Evolutionary conservation across 1,140 invertebrate genomes (phyloP).

Genomic region (Drosophila ananassae): DNA sequence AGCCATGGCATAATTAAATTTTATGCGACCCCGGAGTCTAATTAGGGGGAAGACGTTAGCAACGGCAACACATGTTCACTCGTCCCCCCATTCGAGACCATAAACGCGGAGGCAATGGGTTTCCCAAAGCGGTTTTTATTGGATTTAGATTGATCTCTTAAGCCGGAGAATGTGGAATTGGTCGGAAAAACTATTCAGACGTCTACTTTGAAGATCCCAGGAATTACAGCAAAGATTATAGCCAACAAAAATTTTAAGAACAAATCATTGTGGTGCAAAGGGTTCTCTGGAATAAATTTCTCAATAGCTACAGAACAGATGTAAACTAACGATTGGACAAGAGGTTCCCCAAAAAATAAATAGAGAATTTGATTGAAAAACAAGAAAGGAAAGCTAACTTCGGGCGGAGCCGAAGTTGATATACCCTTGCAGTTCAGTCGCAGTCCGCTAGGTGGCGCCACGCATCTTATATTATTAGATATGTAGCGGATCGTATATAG

Average conservation of each 20-base stretch:
- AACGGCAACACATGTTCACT: conserved; percentile 49
- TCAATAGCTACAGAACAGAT: too few relatives aligned
- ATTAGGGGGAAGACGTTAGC: conserved; percentile 49
- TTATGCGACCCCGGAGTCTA: conserved; percentile 69
- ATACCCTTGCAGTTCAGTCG: too few relatives aligned
- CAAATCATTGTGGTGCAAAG: background rate
- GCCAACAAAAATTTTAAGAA: conserved; percentile 10
- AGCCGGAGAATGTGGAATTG: conserved; percentile 46
- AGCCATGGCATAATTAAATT: conserved; percentile 61
- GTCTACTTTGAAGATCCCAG: conserved; percentile 6
- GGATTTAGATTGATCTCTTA: conserved; percentile 79
- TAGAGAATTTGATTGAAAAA: too few relatives aligned
- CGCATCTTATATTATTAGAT: too few relatives aligned
- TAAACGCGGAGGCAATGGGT: conserved; percentile 50
- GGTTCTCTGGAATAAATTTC: too few relatives aligned
- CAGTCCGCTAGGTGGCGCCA: too few relatives aligned
- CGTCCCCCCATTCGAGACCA: conserved; percentile 33
- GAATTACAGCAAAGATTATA: conserved; percentile 37
- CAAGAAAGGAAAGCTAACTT: too few relatives aligned
- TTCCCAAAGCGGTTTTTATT: conserved; percentile 62
- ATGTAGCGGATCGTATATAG: too few relatives aligned
- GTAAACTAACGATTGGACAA: too few relatives aligned
- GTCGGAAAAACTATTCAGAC: conserved; percentile 14
- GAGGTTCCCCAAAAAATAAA: too few relatives aligned
- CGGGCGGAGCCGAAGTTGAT: too few relatives aligned